These are phyloP conservation scores for Smutsia gigantea DNA, from an alignment of 2,797 vertebrate genomes.

Conservation along the genomic window DNA sequence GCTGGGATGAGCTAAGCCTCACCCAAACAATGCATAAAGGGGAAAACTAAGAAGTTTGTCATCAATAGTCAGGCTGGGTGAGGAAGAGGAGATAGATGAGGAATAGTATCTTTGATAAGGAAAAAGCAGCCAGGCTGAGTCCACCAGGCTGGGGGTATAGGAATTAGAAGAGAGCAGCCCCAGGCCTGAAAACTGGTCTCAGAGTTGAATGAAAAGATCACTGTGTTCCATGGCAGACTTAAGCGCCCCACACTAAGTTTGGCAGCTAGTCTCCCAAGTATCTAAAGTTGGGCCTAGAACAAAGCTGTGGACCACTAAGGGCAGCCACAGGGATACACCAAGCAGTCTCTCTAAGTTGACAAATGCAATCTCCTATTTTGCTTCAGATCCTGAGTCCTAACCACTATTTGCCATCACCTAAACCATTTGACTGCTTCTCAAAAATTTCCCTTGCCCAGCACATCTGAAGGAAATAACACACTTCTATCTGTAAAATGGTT, in stretches of 20 bases:
- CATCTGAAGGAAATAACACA: not conserved
- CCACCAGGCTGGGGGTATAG: not conserved
- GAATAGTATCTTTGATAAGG: not conserved
- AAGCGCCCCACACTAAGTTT: not conserved
- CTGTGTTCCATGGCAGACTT: not conserved
- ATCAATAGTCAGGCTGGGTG: not conserved
- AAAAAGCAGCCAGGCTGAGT: not conserved
- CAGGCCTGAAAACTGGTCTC: not conserved
- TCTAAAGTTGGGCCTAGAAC: not conserved
- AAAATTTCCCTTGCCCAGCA: not conserved
- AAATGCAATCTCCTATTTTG: not conserved
- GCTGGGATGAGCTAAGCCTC: not conserved
- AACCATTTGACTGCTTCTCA: not conserved
- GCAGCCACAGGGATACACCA: not conserved
- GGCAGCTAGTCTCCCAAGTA: not conserved
- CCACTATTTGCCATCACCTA: not conserved
- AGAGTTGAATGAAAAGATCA: not conserved
- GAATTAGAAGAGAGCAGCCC: not conserved
- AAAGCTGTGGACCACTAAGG: not conserved
- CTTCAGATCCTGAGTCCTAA: not conserved
- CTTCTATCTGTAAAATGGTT: not conserved
- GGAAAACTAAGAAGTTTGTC: not conserved
- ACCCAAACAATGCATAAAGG: not conserved
- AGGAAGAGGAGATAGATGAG: not conserved
- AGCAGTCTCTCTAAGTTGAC: not conserved